Percentiles rank a stretch among this genome's conserved stretches.
Evolutionary conservation across 2,797 vertebrate species (phyloP).

Genomic region (Rhincodon typus): DNA sequence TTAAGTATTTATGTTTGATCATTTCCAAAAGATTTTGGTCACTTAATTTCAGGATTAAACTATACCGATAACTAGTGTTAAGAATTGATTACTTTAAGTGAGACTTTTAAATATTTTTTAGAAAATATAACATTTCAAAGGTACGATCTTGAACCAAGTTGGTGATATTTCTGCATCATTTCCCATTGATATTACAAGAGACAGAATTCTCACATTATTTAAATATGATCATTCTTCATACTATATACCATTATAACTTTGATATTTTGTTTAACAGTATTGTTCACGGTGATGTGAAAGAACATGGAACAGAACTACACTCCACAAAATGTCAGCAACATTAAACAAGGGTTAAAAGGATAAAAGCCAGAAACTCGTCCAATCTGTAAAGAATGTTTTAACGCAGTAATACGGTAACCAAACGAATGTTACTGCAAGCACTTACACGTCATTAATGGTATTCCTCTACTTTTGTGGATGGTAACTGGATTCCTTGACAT

Average conservation of each 20-base stretch:
- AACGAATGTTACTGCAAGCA: conserved; percentile 37
- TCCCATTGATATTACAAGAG: not conserved
- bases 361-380: not conserved
- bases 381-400: conserved; percentile 28
- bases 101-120: not conserved
- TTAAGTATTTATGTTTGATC: conserved; percentile 31
- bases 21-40: not conserved
- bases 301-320: not conserved
- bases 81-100: not conserved
- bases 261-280: conserved; percentile 26
- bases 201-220: not conserved
- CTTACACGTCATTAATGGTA: conserved; percentile 35
- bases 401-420: conserved; percentile 33
- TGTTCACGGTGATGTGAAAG: not conserved
- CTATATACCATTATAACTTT: not conserved
- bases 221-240: not conserved
- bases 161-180: conserved; percentile 8
- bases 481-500: conserved; percentile 37
- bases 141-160: not conserved
- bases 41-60: not conserved
- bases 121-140: not conserved
- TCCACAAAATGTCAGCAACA: not conserved
- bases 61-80: not conserved
- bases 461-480: conserved; percentile 36
- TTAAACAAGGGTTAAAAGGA: conserved; percentile 30